Conservation (phyloP, 2,888 invertebrate species). For the Lamellibrachia satsuma region DNA sequence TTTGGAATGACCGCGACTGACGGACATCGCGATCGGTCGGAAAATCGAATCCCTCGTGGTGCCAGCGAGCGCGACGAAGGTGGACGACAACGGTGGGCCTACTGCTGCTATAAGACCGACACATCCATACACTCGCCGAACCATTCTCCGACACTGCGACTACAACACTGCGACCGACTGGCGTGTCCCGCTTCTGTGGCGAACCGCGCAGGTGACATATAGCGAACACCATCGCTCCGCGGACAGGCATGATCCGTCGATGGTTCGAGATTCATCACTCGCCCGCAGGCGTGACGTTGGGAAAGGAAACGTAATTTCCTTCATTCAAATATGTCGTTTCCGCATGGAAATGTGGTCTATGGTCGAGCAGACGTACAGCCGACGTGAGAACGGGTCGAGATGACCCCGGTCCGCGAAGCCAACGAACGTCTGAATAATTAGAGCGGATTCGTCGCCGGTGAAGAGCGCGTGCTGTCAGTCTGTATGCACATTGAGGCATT, state of each 20-base stretch:
- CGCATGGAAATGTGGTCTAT: not conserved
- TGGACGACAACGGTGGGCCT: not conserved
- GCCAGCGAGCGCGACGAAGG: not conserved
- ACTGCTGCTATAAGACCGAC: not conserved
- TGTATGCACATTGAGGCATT: not conserved
- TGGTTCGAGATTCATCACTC: not conserved
- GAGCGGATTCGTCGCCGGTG: not conserved
- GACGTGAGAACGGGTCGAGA: not conserved
- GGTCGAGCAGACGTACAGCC: not conserved
- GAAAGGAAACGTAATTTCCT: not conserved
- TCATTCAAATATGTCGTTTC: not conserved
- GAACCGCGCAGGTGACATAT: not conserved
- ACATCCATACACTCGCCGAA: not conserved
- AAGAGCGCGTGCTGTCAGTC: not conserved
- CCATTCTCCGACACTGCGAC: not conserved
- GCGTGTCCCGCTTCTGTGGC: not conserved
- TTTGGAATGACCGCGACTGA: not conserved
- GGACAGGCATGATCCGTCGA: not conserved
- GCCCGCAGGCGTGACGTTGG: not conserved
- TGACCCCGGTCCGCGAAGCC: not conserved
- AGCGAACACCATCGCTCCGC: not conserved
- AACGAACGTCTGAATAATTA: not conserved
- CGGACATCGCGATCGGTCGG: not conserved
- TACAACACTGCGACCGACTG: not conserved
- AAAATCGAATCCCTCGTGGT: not conserved